Base-by-base conservation (phyloP, 2,797 vertebrate genomes). In the Cottoperca gobio region DNA sequence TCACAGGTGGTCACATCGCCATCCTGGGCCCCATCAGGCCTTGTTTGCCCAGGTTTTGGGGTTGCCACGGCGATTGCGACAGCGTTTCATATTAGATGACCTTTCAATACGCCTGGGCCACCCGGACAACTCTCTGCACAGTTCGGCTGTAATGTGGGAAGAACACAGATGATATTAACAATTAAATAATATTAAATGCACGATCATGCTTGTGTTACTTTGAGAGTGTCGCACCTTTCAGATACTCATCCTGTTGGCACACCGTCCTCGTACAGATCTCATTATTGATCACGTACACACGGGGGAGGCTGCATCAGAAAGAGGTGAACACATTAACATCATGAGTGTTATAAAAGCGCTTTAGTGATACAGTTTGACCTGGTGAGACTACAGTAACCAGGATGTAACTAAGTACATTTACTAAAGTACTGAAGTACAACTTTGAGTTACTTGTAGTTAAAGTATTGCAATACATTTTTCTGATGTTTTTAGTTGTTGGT, bases 241-340 rank as follows among this genome's bases (percentile, higher is more conserved):
- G 86, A 59, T 91, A 76, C 79, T 96, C 95, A 0, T 95, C 95
- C 39, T 95, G 88, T 13, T 85, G 84, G 83, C 95, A 95, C 70
- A 96, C 93, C 0, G 92, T 95, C 87, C 95, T 92, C 79, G 86
- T 70, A 23, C 95, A 96, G 86, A 95, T 93, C 87, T 96, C 95
- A 0, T 95, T 95, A 92, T 96, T 95, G 92, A 95, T 95, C 76
- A 95, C 90, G 9, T 96, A 96, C 70, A 96, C 88, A 16, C 95
- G 94, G 61, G 90, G 86, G 55, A 94, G 89, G 84, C 95, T 96
- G 88, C 2, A 8, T 23, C 63, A 73, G 2, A 84, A 57, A 67
- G 23, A 8, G 42, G 66, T 76, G 35, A 24, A 40, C 81, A 67
- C 35, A 69, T 42, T 49, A 81, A 50, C 28, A 50, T 54, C 12